A percentile compares a stretch with the other conserved stretches of the same genome.
Evolutionary conservation across 2,797 vertebrate species (phyloP).

Genomic region (Diplodus sargus): DNA sequence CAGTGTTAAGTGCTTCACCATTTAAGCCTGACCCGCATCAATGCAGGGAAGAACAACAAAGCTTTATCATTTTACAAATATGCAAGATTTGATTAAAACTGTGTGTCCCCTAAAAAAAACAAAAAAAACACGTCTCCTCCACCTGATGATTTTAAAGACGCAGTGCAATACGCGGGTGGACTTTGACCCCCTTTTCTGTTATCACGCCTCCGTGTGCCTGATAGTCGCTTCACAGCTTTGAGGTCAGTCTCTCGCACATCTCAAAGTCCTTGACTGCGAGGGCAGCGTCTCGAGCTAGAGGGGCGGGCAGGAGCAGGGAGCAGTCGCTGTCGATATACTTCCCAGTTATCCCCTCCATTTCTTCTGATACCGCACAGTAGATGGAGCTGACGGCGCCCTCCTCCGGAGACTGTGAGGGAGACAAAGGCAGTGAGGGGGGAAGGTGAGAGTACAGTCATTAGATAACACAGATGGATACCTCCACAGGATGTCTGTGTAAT

Average conservation of each 20-base stretch:
- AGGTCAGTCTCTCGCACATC: conserved; percentile 83
- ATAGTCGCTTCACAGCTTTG: conserved; percentile 73
- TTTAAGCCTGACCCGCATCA: background rate
- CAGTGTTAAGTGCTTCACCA: background rate
- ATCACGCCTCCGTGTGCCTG: conserved; percentile 6
- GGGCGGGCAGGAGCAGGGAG: conserved; percentile 79
- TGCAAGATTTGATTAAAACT: background rate
- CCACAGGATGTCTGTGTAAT: background rate
- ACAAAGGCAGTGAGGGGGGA: conserved; percentile 4
- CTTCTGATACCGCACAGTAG: conserved; percentile 89
- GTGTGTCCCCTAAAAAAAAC: background rate
- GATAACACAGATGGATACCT: background rate
- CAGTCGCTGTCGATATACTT: conserved; percentile 91
- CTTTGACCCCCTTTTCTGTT: conserved; percentile 24
- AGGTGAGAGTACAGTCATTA: background rate
- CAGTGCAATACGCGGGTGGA: background rate
- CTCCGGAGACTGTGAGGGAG: conserved; percentile 79
- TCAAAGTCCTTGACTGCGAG: conserved; percentile 88
- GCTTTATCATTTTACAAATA: background rate
- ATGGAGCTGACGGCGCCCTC: conserved; percentile 87
- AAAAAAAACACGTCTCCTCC: background rate
- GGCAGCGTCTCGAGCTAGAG: conserved; percentile 77
- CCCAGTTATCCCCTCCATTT: conserved; percentile 86
- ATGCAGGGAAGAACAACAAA: background rate
- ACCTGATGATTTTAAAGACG: too few relatives aligned